A percentile compares a stretch with the other conserved stretches of the same genome.
Conservation (phyloP, 1,140 invertebrate species). For the Ptiloglossa arizonensis region DNA sequence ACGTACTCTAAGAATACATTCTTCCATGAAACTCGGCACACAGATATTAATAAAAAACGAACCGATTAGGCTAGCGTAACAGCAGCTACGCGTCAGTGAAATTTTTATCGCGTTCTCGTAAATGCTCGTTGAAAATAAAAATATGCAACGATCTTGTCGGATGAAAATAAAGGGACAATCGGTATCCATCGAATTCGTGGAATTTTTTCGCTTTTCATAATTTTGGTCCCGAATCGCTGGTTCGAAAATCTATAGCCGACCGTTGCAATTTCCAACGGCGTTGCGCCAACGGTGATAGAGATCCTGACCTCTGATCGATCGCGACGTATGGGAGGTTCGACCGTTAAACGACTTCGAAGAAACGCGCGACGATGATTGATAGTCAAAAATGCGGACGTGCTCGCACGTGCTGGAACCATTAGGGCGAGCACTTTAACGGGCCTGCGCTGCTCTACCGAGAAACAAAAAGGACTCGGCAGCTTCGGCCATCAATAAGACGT, state of each 20-base stretch:
- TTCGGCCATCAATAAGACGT: conserved; percentile 58
- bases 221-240: too few relatives aligned
- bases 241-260: not conserved
- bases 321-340: conserved; percentile 2
- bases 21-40: too few relatives aligned
- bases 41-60: too few relatives aligned
- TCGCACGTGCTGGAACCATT: conserved; percentile 39
- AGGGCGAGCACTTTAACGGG: conserved; percentile 30
- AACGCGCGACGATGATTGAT: conserved; percentile 57
- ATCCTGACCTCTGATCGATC: conserved; percentile 29
- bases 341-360: conserved; percentile 33
- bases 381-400: conserved; percentile 53
- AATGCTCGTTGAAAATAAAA: too few relatives aligned
- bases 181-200: too few relatives aligned
- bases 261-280: not conserved
- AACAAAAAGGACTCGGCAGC: conserved; percentile 36
- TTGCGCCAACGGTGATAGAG: conserved; percentile 2
- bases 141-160: too few relatives aligned
- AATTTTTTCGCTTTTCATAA: too few relatives aligned
- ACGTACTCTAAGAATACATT: too few relatives aligned
- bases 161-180: too few relatives aligned
- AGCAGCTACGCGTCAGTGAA: too few relatives aligned
- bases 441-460: not conserved
- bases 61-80: too few relatives aligned
- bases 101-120: too few relatives aligned